These are phyloP conservation scores for Mellivora capensis DNA, from an alignment of 2,113 vertebrate genomes.

Conservation along the genomic window DNA sequence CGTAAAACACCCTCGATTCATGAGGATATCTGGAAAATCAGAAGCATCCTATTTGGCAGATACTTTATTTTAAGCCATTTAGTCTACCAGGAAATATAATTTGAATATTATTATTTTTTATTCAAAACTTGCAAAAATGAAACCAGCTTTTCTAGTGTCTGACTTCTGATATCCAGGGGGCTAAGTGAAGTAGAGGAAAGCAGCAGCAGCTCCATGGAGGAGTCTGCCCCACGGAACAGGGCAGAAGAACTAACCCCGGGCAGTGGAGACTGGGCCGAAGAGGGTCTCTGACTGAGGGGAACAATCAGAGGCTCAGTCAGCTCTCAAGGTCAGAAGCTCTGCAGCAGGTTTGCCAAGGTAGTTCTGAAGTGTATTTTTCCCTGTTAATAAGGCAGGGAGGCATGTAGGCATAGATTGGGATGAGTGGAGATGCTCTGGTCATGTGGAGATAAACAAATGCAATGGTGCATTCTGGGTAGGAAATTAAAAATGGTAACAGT, in stretches of 20 bases:
- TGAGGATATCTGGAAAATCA: neutral
- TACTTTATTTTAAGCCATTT: neutral
- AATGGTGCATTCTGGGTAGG: neutral
- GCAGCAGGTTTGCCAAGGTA: neutral
- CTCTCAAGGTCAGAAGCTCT: neutral
- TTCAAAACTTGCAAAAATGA: neutral
- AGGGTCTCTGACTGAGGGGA: neutral
- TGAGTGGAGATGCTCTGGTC: neutral
- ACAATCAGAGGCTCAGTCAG: neutral
- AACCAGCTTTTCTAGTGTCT: neutral
- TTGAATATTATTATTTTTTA: conserved; percentile 14
- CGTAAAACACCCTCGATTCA: neutral
- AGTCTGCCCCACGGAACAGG: neutral
- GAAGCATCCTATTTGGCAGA: neutral
- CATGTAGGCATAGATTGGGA: neutral
- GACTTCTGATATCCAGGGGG: neutral
- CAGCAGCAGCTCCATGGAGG: neutral
- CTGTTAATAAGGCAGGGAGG: neutral
- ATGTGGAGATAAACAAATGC: neutral
- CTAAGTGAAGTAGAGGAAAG: neutral
- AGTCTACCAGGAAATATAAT: conserved; percentile 3
- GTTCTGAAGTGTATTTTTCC: neutral
- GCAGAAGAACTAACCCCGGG: neutral
- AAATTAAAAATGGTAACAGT: neutral
- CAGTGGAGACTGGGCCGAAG: neutral